Evolutionary conservation across 2,797 vertebrate genomes (phyloP).

Genomic region (Thripadectes ignobilis): DNA sequence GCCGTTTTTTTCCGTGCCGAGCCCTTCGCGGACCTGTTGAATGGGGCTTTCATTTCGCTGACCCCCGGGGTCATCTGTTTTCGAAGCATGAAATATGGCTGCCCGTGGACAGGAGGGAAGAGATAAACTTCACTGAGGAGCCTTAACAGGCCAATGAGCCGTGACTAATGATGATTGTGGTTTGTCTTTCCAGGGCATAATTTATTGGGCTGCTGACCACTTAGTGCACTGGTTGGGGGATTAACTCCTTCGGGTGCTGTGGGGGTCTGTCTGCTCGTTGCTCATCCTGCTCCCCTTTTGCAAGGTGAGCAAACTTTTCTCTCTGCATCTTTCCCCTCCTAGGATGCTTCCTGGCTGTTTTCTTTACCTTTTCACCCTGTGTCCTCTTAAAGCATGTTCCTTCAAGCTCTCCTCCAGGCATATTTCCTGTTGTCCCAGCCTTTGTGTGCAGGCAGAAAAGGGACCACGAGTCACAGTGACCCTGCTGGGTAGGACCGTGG

Average conservation of each 20-base stretch:
- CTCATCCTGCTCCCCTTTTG: not conserved
- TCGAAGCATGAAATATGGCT: slow-evolving; percentile 88
- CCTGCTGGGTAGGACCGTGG: rapidly evolving
- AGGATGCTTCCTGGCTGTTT: not conserved
- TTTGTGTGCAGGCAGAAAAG: not conserved
- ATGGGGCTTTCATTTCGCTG: slow-evolving; percentile 87
- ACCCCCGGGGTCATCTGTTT: slow-evolving; percentile 85
- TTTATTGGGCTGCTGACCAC: slow-evolving; percentile 75
- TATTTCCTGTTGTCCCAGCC: not conserved
- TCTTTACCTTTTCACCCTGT: rapidly evolving
- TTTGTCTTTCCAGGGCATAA: slow-evolving; percentile 79
- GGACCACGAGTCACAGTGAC: rapidly evolving
- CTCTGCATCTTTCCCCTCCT: rapidly evolving
- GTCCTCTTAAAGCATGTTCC: rapidly evolving
- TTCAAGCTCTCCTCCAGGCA: rapidly evolving
- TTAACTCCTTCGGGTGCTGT: slow-evolving; percentile 73
- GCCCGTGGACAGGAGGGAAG: slow-evolving; percentile 74
- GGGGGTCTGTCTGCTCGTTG: not conserved
- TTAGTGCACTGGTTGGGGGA: slow-evolving; percentile 37
- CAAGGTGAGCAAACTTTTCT: rapidly evolving
- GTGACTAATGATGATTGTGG: slow-evolving; percentile 89
- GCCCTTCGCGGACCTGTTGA: slow-evolving; percentile 85
- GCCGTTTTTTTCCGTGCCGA: slow-evolving; percentile 67
- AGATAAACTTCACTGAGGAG: slow-evolving; percentile 79
- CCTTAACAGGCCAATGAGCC: slow-evolving; percentile 85